Evolutionary conservation across 2,888 invertebrate species (phyloP).

Genomic region (Caenorhabditis zanzibari): DNA sequence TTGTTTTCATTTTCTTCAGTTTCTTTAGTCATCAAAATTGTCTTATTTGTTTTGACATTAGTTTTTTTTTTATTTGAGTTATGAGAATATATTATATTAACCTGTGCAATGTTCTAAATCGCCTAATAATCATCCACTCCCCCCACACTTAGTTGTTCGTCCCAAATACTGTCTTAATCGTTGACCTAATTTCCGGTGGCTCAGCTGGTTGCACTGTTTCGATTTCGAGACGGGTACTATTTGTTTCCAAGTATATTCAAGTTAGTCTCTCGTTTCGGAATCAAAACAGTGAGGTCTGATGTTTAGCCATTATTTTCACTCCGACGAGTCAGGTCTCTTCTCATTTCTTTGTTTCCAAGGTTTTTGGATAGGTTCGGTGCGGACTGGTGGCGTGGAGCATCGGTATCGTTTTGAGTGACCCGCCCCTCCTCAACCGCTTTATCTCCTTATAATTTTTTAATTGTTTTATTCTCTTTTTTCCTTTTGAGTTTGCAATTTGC

Average conservation of each 20-base stretch:
- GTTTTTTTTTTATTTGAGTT: constrained; percentile 7
- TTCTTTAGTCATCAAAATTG: constrained; percentile 12
- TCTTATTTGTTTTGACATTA: neutral
- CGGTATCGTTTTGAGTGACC: constrained; percentile 44
- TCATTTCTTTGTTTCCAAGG: constrained; percentile 10
- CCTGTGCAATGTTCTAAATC: constrained; percentile 36
- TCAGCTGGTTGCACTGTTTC: constrained; percentile 16
- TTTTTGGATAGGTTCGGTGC: constrained; percentile 37
- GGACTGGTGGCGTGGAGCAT: constrained; percentile 35
- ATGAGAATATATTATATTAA: constrained; percentile 42
- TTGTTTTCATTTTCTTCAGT: constrained; percentile 33
- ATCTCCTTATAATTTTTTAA: constrained; percentile 38
- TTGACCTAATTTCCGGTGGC: constrained; percentile 31
- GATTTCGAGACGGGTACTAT: neutral
- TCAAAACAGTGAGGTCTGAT: neutral
- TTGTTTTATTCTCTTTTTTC: constrained; percentile 49
- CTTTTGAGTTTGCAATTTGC: constrained; percentile 17
- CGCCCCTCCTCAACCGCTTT: constrained; percentile 43
- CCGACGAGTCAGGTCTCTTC: constrained; percentile 33
- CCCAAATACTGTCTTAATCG: constrained; percentile 36
- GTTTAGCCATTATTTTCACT: constrained; percentile 32
- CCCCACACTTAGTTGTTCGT: constrained; percentile 23
- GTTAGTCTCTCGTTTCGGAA: neutral
- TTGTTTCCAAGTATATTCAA: neutral
- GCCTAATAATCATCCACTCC: constrained; percentile 14